Evolutionary conservation across 2,888 invertebrate species (phyloP), one percentile per base, ranked within the genome.

Genomic region (Dascillus cervinus): DNA sequence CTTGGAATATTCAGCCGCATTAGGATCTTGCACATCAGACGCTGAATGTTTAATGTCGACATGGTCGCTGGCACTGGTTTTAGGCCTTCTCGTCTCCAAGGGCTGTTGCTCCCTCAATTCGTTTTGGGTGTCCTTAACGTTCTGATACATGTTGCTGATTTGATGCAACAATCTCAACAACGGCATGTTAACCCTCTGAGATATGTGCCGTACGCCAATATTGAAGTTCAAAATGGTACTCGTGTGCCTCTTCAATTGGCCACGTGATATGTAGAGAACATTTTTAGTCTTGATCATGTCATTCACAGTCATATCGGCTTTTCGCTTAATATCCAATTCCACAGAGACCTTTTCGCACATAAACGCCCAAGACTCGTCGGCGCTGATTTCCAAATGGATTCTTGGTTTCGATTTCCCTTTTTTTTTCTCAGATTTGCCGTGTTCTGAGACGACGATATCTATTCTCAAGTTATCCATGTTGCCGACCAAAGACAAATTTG

Each of bases 121-220:
- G 48, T 82, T 81, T 58, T 91, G 89, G 0, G 94, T 94, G 58
- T 94, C 91, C 58, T 91, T 89, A 2, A 95, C 91, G 61, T 94
- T 95, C 65, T 92, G 91, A 65, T 94, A 92, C 92, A 96, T 94
- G 56, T 91, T 94, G 53, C 87, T 88, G 56, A 96, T 94, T 69
- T 96, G 96, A 66, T 96, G 94, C 35, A 95, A 71, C 29, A 96
- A 72, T 28, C 96, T 71, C 24, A 96, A 67, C 19, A 96, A 67
- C 0, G 95, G 94, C 94, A 96, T 94, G 64, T 96, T 96, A 1
- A 96, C 91, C 71, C 94, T 87, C 60, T 95, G 95, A 25, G 89
- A 88, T 50, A 96, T 90, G 56, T 86, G 87, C 30, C 89, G 75
- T 47, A 91, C 82, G 57, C 88, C 86, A 13, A 64, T 59, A 53